Evolutionary conservation across 2,113 vertebrate genomes (phyloP), one percentile per base, ranked within the genome.

Genomic region (Bagarius yarrelli): DNA sequence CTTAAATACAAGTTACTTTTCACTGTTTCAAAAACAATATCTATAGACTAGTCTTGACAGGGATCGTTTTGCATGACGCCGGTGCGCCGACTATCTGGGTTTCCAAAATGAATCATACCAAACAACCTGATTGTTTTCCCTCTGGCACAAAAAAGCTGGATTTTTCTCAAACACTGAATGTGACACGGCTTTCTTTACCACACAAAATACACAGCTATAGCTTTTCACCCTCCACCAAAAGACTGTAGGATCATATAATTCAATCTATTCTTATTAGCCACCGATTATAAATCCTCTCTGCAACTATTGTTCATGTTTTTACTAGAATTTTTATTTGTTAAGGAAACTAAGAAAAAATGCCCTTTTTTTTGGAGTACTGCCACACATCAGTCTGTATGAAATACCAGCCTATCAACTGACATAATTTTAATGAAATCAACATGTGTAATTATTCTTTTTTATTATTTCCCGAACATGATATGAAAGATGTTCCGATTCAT

Each of bases 1-100:
- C 19, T 32, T 72, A 0, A 30, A 30, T 52, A 27, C 50, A 9
- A 25, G 23, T 50, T 18, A 4, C 8, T 52, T 52, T 71, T 30
- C 19, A 19, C 18, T 6, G 15, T 27, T 27, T 21, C 25, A 25
- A 69, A 70, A 15, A 21, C 23, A 69, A 25, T 44, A 13, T 21
- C 44, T 60, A 64, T 50, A 36, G 50, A 67, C 63, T 56, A 30
- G 77, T 40, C 52, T 44, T 69, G 63, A n/a, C 32, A 69, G 63
- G 63, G 57, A 44, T 4, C n/a, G 19, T 52, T 36, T 11, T 47
- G 44, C 5, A 47, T 11, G n/a, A n/a, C n/a, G n/a, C n/a, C n/a
- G n/a, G 44, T 47, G 9, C 18, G 18, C 30, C 16, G 32, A 3
- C 8, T 56, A 14, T 76, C 60, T 47, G 32, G 60, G 19, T 8